These are phyloP conservation scores for Eulithis prunata DNA, from an alignment of 2,888 invertebrate species.

Conservation along the genomic window DNA sequence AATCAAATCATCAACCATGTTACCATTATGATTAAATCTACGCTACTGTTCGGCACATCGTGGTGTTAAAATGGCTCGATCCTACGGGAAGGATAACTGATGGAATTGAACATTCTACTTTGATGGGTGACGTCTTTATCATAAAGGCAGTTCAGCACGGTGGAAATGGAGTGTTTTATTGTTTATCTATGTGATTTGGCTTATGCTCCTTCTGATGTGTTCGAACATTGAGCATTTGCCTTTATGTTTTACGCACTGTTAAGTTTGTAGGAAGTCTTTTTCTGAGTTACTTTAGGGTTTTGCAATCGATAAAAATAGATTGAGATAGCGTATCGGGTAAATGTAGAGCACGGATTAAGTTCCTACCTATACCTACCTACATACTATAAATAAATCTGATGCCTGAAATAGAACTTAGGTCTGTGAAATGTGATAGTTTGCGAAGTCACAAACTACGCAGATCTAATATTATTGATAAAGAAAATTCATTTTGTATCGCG, in stretches of 20 bases:
- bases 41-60: constrained; percentile 20
- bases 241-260: constrained; percentile 23
- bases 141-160: constrained; percentile 39
- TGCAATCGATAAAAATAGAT: too few relatives aligned
- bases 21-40: background rate
- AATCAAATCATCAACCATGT: too few relatives aligned
- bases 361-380: too few relatives aligned
- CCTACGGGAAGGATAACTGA: constrained; percentile 45
- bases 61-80: constrained; percentile 37
- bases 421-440: too few relatives aligned
- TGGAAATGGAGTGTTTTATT: constrained; percentile 45
- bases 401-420: too few relatives aligned
- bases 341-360: too few relatives aligned
- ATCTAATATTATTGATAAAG: too few relatives aligned
- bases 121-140: constrained; percentile 49
- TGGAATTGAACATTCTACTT: constrained; percentile 48
- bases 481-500: too few relatives aligned
- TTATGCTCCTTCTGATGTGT: constrained; percentile 34
- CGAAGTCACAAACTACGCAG: too few relatives aligned
- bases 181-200: constrained; percentile 44
- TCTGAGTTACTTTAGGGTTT: background rate
- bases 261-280: constrained; percentile 16
- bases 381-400: too few relatives aligned
- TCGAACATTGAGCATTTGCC: constrained; percentile 18
- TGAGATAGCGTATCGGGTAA: too few relatives aligned